These are phyloP conservation scores for Tyria jacobaeae DNA, from an alignment of 2,888 invertebrate genomes.

Conservation along the genomic window DNA sequence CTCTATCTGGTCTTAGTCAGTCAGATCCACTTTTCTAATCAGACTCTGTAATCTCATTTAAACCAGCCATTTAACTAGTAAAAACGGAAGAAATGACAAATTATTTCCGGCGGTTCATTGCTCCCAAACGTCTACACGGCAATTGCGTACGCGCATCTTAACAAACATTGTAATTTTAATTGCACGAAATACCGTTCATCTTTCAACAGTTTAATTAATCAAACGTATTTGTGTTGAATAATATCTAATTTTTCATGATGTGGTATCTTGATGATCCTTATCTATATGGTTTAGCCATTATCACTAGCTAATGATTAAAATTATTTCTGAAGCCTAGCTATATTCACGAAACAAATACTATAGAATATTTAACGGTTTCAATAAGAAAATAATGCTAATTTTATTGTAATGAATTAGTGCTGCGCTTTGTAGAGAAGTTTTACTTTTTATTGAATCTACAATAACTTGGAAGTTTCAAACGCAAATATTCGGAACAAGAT, in stretches of 20 bases:
- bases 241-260: conserved; percentile 28
- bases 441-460: background rate
- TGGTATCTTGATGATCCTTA: conserved; percentile 25
- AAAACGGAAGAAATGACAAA: conserved; percentile 19
- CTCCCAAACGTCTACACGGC: conserved; percentile 7
- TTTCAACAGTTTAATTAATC: conserved; percentile 31
- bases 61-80: background rate
- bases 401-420: conserved; percentile 1
- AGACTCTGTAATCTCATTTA: background rate
- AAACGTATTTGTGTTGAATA: conserved; percentile 45
- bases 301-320: conserved; percentile 1
- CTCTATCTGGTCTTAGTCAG: background rate
- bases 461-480: background rate
- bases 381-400: conserved; percentile 8
- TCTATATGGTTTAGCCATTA: conserved; percentile 33
- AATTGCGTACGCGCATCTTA: conserved; percentile 15
- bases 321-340: background rate
- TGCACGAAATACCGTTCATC: conserved; percentile 46
- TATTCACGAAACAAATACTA: background rate
- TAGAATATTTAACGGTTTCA: conserved; percentile 12
- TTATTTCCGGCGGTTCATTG: conserved; percentile 19
- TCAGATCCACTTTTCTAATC: background rate
- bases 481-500: background rate
- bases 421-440: background rate
- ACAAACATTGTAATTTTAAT: conserved; percentile 40